A percentile compares a stretch with the other conserved stretches of the same genome.
These are phyloP conservation scores for Drosophila neocordata DNA, from an alignment of 1,140 invertebrate species.

Conservation along the genomic window DNA sequence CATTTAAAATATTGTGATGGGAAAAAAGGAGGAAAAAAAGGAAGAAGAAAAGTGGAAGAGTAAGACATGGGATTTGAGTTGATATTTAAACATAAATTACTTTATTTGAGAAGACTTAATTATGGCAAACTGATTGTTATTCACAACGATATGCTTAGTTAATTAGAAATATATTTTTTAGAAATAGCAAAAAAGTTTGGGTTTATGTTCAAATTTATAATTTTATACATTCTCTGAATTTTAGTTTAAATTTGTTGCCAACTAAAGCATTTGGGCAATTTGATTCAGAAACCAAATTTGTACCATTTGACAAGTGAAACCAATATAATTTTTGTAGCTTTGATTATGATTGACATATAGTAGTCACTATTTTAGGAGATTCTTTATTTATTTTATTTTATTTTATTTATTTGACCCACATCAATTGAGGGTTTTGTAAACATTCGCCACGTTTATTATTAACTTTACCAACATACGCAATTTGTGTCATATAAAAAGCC, in stretches of 20 bases:
- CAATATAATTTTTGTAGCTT: not conserved
- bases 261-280: too few species aligned
- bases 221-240: too few species aligned
- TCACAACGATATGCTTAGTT: too few species aligned
- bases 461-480: slow-evolving; percentile 37
- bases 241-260: too few species aligned
- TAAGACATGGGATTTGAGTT: not conserved
- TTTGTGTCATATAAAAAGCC: slow-evolving; percentile 28
- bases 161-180: too few species aligned
- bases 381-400: not conserved
- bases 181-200: too few species aligned
- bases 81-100: not conserved
- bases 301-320: not conserved
- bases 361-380: not conserved
- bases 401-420: slow-evolving; percentile 7
- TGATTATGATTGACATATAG: not conserved
- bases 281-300: too few species aligned
- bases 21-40: not conserved
- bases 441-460: slow-evolving; percentile 13
- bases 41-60: not conserved
- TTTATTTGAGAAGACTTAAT: not conserved
- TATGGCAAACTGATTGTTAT: not conserved
- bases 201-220: too few species aligned
- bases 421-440: slow-evolving; percentile 8
- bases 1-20: not conserved